Percentiles rank a stretch among this genome's conserved stretches.
These are phyloP conservation scores for Blennius ocellaris DNA, from an alignment of 2,113 vertebrate genomes.

Conservation along the genomic window DNA sequence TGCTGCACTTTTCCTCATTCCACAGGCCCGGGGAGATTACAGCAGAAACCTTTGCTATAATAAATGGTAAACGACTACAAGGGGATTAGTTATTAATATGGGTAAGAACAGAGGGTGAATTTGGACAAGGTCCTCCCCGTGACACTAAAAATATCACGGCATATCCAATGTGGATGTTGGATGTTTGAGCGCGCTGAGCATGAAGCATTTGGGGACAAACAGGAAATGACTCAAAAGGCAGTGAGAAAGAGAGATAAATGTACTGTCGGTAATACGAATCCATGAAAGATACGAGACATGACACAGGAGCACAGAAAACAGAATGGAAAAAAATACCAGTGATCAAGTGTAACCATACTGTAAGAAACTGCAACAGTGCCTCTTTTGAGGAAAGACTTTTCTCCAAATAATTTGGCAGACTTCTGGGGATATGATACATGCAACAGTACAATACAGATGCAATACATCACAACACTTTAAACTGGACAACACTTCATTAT, in stretches of 20 bases:
- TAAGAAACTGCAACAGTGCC: no score
- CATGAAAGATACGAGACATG: background rate
- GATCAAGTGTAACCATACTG: no score
- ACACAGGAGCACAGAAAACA: background rate
- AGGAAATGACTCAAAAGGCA: slow-evolving; percentile 35
- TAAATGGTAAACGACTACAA: slow-evolving; percentile 60
- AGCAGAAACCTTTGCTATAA: slow-evolving; percentile 48
- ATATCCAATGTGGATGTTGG: background rate
- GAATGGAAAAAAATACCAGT: background rate
- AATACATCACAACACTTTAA: no score
- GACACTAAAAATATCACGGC: slow-evolving; percentile 19
- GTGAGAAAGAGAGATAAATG: slow-evolving; percentile 16
- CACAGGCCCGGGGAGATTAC: slow-evolving; percentile 45
- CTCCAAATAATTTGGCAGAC: no score
- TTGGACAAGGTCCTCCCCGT: slow-evolving; percentile 19
- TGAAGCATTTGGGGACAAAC: slow-evolving; percentile 14
- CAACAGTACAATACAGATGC: no score
- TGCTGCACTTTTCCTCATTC: slow-evolving; percentile 24
- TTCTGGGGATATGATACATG: no score
- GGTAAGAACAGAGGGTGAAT: slow-evolving; percentile 15
- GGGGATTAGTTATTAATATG: slow-evolving; percentile 62
- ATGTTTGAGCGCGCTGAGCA: background rate
- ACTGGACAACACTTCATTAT: no score
- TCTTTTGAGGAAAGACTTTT: no score
- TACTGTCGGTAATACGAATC: slow-evolving; percentile 3